phyloP scores from a whole-genome alignment of 2,888 invertebrate species.

The Clanis bilineata region DNA sequence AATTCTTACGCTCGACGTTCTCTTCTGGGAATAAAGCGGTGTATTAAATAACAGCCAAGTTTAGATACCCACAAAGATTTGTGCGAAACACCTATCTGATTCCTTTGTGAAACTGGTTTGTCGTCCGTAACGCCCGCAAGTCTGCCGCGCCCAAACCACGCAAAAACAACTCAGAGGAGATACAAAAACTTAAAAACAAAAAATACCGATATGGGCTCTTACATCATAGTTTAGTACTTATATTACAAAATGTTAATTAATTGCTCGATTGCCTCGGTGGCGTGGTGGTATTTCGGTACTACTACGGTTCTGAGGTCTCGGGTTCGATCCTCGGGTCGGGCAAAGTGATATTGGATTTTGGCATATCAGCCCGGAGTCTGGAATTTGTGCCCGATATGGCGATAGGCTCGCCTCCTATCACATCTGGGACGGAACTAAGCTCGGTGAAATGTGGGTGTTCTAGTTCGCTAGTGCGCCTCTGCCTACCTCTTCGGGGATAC shows the following conservation, averaged over 20 bases:
- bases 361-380: no score
- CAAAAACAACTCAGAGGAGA: constrained; percentile 45
- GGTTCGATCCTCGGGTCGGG: no score
- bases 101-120: constrained; percentile 56
- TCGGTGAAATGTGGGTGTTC: no score
- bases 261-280: no score
- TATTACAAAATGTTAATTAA: neutral
- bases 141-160: constrained; percentile 61
- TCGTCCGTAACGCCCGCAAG: constrained; percentile 69
- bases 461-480: no score
- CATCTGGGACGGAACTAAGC: no score
- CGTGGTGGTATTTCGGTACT: no score
- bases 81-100: constrained; percentile 16
- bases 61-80: constrained; percentile 16
- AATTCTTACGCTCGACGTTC: constrained; percentile 7
- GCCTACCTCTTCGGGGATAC: no score
- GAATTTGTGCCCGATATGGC: no score
- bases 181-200: constrained; percentile 26
- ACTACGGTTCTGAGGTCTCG: no score
- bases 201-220: constrained; percentile 10
- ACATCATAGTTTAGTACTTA: neutral
- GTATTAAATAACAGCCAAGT: constrained; percentile 12
- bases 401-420: no score
- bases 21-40: constrained; percentile 10
- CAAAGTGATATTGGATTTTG: no score